phyloP scores from a whole-genome alignment of 2,797 vertebrate species.

The Anolis apletophallus region DNA sequence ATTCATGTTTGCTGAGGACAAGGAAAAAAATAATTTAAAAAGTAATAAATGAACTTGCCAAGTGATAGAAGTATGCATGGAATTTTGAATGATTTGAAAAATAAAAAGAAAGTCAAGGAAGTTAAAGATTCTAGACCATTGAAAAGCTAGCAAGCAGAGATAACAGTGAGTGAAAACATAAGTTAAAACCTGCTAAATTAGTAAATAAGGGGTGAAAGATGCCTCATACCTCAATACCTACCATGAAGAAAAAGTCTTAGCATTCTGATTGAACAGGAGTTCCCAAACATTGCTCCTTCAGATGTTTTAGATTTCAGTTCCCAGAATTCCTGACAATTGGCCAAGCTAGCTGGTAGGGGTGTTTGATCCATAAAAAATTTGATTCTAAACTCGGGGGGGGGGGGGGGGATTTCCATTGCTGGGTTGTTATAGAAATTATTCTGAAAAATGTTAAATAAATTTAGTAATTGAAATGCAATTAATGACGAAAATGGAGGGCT shows the following conservation, averaged over 20 bases:
- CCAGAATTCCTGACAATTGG: too few species aligned
- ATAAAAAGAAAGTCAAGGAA: background rate
- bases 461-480: too few species aligned
- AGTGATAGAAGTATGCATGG: accelerated
- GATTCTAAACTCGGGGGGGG: too few species aligned
- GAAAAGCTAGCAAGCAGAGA: background rate
- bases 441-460: too few species aligned
- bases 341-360: too few species aligned
- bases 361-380: too few species aligned
- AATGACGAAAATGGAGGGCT: too few species aligned
- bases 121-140: constrained; percentile 40
- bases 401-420: too few species aligned
- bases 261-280: background rate
- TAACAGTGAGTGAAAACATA: background rate
- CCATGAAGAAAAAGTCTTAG: background rate
- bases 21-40: background rate
- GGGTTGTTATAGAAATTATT: too few species aligned
- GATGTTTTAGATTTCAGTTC: too few species aligned
- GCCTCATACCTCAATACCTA: background rate
- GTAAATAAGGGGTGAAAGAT: background rate
- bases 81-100: constrained; percentile 43
- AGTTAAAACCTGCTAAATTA: background rate
- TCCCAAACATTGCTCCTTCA: too few species aligned
- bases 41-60: constrained; percentile 6
- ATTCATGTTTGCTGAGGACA: background rate